Base-by-base conservation (phyloP, 1,140 invertebrate genomes). In the Drosophila serrata region DNA sequence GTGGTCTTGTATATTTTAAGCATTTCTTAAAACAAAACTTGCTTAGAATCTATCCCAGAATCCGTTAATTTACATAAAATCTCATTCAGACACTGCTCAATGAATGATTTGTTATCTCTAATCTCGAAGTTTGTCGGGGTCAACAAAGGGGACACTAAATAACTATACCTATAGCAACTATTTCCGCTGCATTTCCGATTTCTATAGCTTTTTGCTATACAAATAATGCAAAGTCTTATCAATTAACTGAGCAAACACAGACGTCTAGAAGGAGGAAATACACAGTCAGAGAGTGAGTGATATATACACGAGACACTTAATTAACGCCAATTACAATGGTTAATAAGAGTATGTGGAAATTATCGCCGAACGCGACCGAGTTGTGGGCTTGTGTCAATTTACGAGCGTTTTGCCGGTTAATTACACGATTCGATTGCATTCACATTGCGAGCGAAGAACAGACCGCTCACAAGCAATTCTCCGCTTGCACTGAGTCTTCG, bases 291-390 rank as follows among this genome's bases (percentile, higher is more conserved):
- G 24, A 61, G 40, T 57, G 22, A 40, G 46, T 55, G 62, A 67
- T 40, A 51, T 46, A 45, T 31, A 40, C 29, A 51, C 60, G 82
- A 55, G 51, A 70, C 73, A 75, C 63, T 88, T 63, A 87, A 87
- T 87, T 87, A 87, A 87, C 73, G 80, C 76, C 84, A 87, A 87
- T 87, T 87, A 84, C 73, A 84, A 72, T 88, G 69, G 68, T 88
- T 88, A 81, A 88, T 88, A 79, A 88, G 65, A 65, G 55, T 59
- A 75, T 77, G 61, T 80, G 45, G 49, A 67, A 88, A 80, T 87
- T 68, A 79, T 74, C 72, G 55, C 40, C 27, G 51, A 68, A 60
- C 61, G 37, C 64, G 46, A 48, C 68, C 51, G 63, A 70, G 29
- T 68, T 48, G 68, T 37, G 24, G 48, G 33, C 43, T 75, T 65